These are phyloP conservation scores for Osmerus eperlanus DNA, from an alignment of 2,113 vertebrate genomes.

Conservation along the genomic window DNA sequence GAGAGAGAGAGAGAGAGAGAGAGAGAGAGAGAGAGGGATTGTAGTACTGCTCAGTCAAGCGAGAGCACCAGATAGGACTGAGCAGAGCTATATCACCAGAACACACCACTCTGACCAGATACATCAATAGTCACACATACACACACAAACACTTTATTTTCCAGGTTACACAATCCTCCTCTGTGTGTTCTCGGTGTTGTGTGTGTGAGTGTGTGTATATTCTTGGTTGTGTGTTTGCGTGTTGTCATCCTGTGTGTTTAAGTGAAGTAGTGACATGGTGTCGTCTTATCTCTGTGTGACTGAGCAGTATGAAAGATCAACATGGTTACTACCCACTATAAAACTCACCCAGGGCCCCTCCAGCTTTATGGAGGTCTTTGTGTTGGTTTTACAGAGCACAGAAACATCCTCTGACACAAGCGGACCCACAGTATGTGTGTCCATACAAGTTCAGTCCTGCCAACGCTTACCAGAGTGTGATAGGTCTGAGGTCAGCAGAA, in stretches of 20 bases:
- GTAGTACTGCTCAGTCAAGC: conserved; percentile 9
- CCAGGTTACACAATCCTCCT: background rate
- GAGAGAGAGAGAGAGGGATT: conserved; percentile 18
- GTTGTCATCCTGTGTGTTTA: background rate
- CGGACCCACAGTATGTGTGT: background rate
- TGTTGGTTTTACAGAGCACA: conserved; percentile 1
- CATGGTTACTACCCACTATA: background rate
- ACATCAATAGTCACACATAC: background rate
- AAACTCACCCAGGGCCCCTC: conserved; percentile 7
- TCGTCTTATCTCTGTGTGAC: conserved; percentile 1
- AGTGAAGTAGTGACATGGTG: background rate
- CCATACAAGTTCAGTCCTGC: background rate
- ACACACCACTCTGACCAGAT: conserved; percentile 2
- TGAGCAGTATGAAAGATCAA: conserved; percentile 2
- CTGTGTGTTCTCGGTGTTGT: background rate
- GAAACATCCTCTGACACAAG: background rate
- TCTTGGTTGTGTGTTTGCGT: too few relatives aligned
- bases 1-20: background rate
- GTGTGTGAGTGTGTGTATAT: background rate
- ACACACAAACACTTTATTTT: background rate
- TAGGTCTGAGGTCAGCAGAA: conserved; percentile 1
- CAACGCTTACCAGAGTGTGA: background rate
- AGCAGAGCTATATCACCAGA: background rate
- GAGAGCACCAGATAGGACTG: background rate
- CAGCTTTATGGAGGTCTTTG: conserved; percentile 1